Base-by-base conservation (phyloP, 2,797 vertebrate species). In the Betta splendens region DNA sequence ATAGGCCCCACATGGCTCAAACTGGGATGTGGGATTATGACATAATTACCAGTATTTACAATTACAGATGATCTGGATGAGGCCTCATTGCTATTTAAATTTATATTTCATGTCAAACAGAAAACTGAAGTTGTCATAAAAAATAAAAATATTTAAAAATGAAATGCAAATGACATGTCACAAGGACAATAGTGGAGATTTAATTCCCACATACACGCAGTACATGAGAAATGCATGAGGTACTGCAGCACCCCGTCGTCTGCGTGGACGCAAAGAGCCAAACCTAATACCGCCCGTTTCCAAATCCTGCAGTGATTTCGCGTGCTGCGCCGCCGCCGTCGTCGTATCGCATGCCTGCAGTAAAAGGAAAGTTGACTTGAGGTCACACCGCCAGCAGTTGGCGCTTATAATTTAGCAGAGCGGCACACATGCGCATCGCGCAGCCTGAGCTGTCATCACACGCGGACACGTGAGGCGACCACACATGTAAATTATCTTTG, bases 401-500 rank as follows among this genome's bases (percentile, higher is more conserved):
- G 77, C 79, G 79, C 76, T 68, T 77, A 67, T 22, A 74, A 74
- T 53, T 68, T 43, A 75, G 68, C 60, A 47, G 50, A 68, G 18
- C 52, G 6, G 47, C 72, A 72, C 77, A 82, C 77, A 88, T 83
- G 83, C 80, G 78, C 80, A 72, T 45, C 52, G 13, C 29, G 76
- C 1, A 43, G 56, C 57, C 46, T 17, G 60, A 50, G 61, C 70
- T 83, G 80, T 82, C 80, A 78, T 74, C 60, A 40, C 47, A 54
- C 23, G 35, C 67, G 70, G 80, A 86, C 82, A 82, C 72, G 78
- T 86, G 81, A 84, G 80, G 60, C 53, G 69, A 69, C 72, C 77
- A 66, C 81, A 70, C 85, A 80, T 81, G 83, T 67, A 79, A 49
- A 64, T 73, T 38, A 66, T 49, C 29, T 62, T 36, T 21, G 31